Evolutionary conservation across 2,888 invertebrate genomes (phyloP), one percentile per base, ranked within the genome.

Genomic region (Selenia dentaria): DNA sequence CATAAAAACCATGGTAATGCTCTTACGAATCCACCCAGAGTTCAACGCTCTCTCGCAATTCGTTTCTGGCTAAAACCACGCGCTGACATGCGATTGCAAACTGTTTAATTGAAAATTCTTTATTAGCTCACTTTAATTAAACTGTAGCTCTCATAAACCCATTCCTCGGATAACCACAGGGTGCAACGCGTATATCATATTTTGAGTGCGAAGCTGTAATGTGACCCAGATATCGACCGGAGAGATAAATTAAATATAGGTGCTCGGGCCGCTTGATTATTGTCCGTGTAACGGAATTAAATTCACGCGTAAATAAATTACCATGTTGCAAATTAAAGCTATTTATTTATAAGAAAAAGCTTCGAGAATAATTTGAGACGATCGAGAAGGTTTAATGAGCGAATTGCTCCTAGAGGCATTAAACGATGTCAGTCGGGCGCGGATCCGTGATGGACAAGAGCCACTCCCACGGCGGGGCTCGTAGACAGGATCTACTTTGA

Each of bases 401-500:
- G 54, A 44, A 56, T 59, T 39, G 43, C 45, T 66, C 63, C 58
- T 48, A 61, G 57, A 60, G 62, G 66, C 56, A 62, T 63, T 69
- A 70, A 83, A 77, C 67, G 68, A 77, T 78, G 75, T 76, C 67
- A 79, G 73, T 78, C 72, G 74, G 77, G 61, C 71, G 71, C 58
- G 64, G 68, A 67, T 70, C 74, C 72, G 74, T 73, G 73, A 75
- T 67, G 54, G 71, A 70, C 70, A 60, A 65, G 66, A 48, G 66
- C 74, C 74, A 70, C 75, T 73, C 77, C 81, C 70, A 70, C 65
- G 54, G 46, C 59, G 62, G 61, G 57, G 59, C 51, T 62, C 61
- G 65, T 65, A 74, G 78, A 80, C 83, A 83, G 79, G 81, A 78
- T 81, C 77, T 78, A 76, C 75, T 80, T 78, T 72, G 74, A 83